These are phyloP conservation scores for Lepisosteus osseus DNA, from an alignment of 2,113 vertebrate genomes.

Conservation along the genomic window DNA sequence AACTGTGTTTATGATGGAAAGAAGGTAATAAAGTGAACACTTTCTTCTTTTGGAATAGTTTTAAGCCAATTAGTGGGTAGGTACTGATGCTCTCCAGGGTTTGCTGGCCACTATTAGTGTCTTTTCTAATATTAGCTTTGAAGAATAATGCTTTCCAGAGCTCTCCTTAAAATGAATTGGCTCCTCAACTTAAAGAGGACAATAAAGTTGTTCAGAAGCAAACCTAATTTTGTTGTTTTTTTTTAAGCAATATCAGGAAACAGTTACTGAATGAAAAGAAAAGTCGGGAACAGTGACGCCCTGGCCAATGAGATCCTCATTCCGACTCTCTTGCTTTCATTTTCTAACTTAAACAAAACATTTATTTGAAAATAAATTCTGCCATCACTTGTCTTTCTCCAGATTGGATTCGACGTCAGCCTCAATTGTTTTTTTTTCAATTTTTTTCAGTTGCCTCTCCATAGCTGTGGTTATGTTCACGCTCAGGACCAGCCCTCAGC, in stretches of 20 bases:
- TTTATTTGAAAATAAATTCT: neutral
- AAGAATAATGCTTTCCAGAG: constrained; percentile 52
- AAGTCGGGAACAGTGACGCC: constrained; percentile 21
- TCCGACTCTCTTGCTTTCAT: neutral
- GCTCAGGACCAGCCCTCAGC: too few species aligned
- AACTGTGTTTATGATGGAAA: constrained; percentile 31
- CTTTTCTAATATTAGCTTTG: constrained; percentile 61
- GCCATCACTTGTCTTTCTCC: neutral
- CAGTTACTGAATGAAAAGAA: constrained; percentile 28
- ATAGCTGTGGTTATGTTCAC: too few species aligned
- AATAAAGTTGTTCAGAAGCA: constrained; percentile 49
- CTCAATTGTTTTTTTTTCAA: neutral
- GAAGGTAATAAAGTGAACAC: constrained; percentile 62
- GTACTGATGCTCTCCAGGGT: neutral
- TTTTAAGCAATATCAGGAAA: constrained; percentile 18
- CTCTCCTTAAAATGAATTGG: constrained; percentile 52
- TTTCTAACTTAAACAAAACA: neutral
- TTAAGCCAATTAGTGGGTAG: constrained; percentile 60
- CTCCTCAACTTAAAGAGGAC: constrained; percentile 30
- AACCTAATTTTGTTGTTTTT: constrained; percentile 6
- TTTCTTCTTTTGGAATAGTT: constrained; percentile 64
- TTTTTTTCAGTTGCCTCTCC: too few species aligned
- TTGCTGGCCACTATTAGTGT: constrained; percentile 48
- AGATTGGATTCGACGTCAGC: neutral
- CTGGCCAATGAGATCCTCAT: neutral